Percentiles rank a stretch among this genome's conserved stretches.
phyloP scores from a whole-genome alignment of 2,113 vertebrate genomes.

The Nannobrachium achirus region DNA sequence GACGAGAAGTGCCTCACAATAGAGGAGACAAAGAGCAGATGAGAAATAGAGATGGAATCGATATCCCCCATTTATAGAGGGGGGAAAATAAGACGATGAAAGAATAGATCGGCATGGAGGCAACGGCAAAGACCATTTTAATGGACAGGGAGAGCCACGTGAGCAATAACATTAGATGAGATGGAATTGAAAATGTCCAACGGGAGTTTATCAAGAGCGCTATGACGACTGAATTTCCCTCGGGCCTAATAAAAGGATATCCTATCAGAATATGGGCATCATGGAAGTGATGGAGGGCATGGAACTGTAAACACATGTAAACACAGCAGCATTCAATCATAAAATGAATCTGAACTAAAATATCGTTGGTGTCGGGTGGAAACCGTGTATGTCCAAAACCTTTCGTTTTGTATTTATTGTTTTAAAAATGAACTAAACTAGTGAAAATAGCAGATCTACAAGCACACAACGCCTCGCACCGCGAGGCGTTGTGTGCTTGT shows the following conservation, averaged over 20 bases:
- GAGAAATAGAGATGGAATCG: constrained; percentile 62
- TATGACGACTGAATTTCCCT: no score
- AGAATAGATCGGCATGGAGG: constrained; percentile 42
- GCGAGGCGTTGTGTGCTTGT: no score
- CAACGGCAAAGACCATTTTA: constrained; percentile 64
- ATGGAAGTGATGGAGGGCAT: constrained; percentile 17
- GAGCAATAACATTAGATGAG: constrained; percentile 59
- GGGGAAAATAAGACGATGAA: constrained; percentile 44
- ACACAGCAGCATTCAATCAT: constrained; percentile 5
- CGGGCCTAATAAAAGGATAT: no score
- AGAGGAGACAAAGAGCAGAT: constrained; percentile 41
- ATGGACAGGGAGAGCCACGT: constrained; percentile 62
- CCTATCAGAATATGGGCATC: constrained; percentile 25
- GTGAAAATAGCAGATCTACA: no score
- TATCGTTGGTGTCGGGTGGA: no score
- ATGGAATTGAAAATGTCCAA: constrained; percentile 34
- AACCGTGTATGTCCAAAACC: no score
- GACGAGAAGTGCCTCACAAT: constrained; percentile 45
- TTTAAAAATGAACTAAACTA: no score
- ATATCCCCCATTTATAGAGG: constrained; percentile 47
- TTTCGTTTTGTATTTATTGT: no score
- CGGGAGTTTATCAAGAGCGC: constrained; percentile 15
- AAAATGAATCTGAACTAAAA: background rate
- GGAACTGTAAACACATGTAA: constrained; percentile 13
- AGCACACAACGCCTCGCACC: no score